Evolutionary conservation across 2,797 vertebrate genomes (phyloP), one percentile per base, ranked within the genome.

Genomic region (Thripadectes ignobilis): DNA sequence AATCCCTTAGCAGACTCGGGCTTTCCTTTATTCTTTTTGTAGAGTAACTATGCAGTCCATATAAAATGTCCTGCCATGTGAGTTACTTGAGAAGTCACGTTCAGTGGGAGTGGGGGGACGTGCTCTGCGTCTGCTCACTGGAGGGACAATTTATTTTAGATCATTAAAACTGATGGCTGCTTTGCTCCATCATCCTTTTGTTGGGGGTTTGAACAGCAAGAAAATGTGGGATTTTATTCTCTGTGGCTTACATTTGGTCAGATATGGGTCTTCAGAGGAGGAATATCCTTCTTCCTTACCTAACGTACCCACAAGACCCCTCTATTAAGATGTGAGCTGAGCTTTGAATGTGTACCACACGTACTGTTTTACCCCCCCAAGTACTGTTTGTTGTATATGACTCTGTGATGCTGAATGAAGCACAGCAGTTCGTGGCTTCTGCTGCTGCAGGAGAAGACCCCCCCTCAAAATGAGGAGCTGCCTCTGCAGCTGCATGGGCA

Each of bases 401-500:
- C 81, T 61, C 16, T 21, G 10, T 27, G 81, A 87, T 76, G 63
- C 82, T 11, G 12, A 80, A 18, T 18, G 19, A 76, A 59, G 15
- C n/a, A 55, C 43, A 87, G 85, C 10, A 20, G 18, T 57, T 67
- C 1, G 2, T 91, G 51, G n/a, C 54, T 78, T 86, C 71, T 77
- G 68, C 54, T 84, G 58, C 49, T 71, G 45, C 27, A 16, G 3
- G 32, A 81, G 55, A 58, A 73, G 51, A 38, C 27, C 19, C 36
- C 19, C 26, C 49, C 49, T 5, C 12, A 32, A 85, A 95, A 92
- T 10, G 14, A 88, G 69, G 55, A 49, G 45, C 74, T 78, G 38
- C 52, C 51, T 82, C 34, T 82, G 73, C 86, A 95, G 88, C 83
- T 93, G 84, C 69, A 21, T 32, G 49, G 73, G 29, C 41, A 76